A percentile compares a stretch with the other conserved stretches of the same genome.
phyloP scores from a whole-genome alignment of 2,113 vertebrate genomes.

The Scytalopus superciliaris region DNA sequence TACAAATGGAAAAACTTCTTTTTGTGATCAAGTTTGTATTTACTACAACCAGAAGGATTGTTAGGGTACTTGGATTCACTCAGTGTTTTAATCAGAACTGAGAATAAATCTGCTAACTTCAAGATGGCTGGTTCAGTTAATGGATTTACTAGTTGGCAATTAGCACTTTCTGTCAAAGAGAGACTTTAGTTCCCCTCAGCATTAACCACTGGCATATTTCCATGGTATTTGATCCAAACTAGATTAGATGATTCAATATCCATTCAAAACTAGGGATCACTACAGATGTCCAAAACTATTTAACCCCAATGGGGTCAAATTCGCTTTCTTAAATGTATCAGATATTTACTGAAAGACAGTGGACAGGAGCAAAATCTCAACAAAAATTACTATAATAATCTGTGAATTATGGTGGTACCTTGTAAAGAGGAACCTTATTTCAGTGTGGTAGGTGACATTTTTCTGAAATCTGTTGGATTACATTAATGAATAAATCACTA shows the following conservation, averaged over 20 bases:
- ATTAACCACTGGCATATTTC: background rate
- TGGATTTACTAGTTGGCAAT: background rate
- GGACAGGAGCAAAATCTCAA: background rate
- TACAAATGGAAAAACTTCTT: background rate
- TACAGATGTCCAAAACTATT: rapidly evolving
- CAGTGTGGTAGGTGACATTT: background rate
- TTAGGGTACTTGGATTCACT: background rate
- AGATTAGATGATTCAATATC: background rate
- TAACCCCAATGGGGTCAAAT: background rate
- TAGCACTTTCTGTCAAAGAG: background rate
- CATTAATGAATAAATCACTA: background rate
- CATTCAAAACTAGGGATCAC: background rate
- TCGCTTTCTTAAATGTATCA: background rate
- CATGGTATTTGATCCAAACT: background rate
- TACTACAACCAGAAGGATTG: background rate
- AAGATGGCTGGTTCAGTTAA: background rate
- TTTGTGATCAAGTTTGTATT: background rate
- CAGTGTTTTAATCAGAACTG: background rate
- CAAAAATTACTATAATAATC: background rate
- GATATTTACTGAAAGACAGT: background rate
- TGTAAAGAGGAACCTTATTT: background rate
- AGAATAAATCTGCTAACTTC: background rate
- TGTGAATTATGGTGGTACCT: background rate
- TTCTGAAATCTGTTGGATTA: background rate
- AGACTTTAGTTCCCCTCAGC: background rate